Base-by-base conservation (phyloP, 1,140 invertebrate species). In the Tetramorium parvispinum region DNA sequence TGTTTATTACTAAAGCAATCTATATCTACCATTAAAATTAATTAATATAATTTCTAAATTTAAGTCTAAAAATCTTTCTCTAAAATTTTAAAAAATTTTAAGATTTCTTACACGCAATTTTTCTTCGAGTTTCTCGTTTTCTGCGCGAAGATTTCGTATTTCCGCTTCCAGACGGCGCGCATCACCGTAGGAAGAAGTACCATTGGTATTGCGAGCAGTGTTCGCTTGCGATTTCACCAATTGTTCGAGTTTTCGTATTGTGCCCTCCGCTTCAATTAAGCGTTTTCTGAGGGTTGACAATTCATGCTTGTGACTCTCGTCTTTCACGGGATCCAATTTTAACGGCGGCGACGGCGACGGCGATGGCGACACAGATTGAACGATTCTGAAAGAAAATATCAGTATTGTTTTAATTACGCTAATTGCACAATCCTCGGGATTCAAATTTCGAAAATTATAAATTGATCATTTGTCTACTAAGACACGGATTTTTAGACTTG, bases 261-360 rank as follows among this genome's bases (percentile, higher is more conserved):
- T 93, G 24, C 82, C 88, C 88, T 93, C 93, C 18, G 93, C 92
- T 46, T 94, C 93, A 8, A 85, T 81, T 21, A 94, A 89, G 46
- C 92, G 90, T 71, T 93, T 94, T 59, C 89, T 93, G 27, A 93
- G 70, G 43, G 78, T 88, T 40, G 87, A 87, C 10, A 93, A 49
- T 85, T 94, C 93, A 66, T 91, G 91, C 55, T 87, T 92, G 27
- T 92, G 89, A 91, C 92, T 93, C 51, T 94, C 93, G 2, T 92
- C 91, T 43, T 92, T 93, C 18, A 90, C 37, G 70, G 89, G 77
- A 43, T 94, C 92, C 73, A 81, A 86, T 87, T 92, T 94, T 21
- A 87, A 76, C 16, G 83, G 18, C 37, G 49, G 55, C 27, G 59
- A 88, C 61, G 53, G 24, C 49, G 73, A 87, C 27, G 63, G 43